Evolutionary conservation across 2,888 invertebrate species (phyloP).

Genomic region (Lagria hirta): DNA sequence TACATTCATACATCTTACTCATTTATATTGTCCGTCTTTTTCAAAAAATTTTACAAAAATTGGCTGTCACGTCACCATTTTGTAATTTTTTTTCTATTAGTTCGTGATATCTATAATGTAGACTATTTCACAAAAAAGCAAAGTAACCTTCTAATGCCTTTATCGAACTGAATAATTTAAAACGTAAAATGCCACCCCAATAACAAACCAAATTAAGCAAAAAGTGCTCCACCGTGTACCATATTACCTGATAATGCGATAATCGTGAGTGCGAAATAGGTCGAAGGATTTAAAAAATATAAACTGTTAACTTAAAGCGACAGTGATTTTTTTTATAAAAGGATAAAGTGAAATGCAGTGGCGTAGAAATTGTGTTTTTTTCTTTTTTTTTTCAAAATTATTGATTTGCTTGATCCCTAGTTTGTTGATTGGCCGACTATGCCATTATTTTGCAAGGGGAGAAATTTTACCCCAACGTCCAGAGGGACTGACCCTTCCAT

Average conservation of each 20-base stretch:
- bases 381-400: conserved; percentile 18
- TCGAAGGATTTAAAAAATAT: conserved; percentile 32
- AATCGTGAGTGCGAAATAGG: conserved; percentile 31
- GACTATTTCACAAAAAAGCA: too few species aligned
- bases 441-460: conserved; percentile 28
- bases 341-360: neutral
- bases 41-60: too few species aligned
- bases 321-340: neutral
- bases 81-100: too few species aligned
- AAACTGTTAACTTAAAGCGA: conserved; percentile 18
- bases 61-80: too few species aligned
- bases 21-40: too few species aligned
- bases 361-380: neutral
- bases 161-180: conserved; percentile 20
- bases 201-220: conserved; percentile 37
- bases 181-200: conserved; percentile 11
- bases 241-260: conserved; percentile 31
- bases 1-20: too few species aligned
- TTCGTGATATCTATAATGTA: too few species aligned
- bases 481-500: conserved; percentile 41
- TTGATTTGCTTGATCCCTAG: conserved; percentile 37
- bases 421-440: conserved; percentile 36
- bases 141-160: too few species aligned
- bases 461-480: conserved; percentile 36
- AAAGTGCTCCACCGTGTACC: conserved; percentile 39